Evolutionary conservation across 2,113 vertebrate genomes (phyloP).

Genomic region (Montifringilla adamsi): DNA sequence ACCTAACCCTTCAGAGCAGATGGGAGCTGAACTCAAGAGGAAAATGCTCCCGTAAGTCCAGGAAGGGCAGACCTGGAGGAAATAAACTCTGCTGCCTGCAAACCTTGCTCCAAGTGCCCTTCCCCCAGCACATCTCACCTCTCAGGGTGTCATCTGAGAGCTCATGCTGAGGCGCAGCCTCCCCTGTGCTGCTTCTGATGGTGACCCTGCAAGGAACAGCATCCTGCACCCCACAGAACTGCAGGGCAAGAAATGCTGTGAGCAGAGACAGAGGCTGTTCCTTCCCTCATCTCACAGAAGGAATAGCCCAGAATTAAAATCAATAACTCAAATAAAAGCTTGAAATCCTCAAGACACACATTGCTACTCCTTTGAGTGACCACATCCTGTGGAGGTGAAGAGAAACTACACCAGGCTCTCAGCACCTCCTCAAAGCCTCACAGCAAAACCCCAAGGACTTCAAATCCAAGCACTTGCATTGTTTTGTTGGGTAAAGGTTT

Average conservation of each 20-base stretch:
- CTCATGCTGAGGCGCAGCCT: neutral
- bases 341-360: neutral
- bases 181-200: neutral
- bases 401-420: neutral
- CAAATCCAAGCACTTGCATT: neutral
- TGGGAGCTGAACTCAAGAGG: neutral
- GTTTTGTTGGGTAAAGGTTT: neutral
- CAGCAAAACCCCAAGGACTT: neutral
- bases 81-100: neutral
- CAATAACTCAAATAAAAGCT: neutral
- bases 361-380: neutral
- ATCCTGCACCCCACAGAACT: neutral
- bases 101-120: neutral
- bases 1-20: neutral
- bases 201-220: neutral
- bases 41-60: neutral
- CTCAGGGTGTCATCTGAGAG: neutral
- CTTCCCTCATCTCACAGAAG: neutral
- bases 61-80: neutral
- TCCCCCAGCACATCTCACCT: neutral
- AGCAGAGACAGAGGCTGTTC: neutral
- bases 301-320: neutral
- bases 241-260: neutral
- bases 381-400: conserved; percentile 48
- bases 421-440: neutral